A percentile compares a stretch with the other conserved stretches of the same genome.
These are phyloP conservation scores for Climacteris rufus DNA, from an alignment of 2,113 vertebrate genomes.

Conservation along the genomic window DNA sequence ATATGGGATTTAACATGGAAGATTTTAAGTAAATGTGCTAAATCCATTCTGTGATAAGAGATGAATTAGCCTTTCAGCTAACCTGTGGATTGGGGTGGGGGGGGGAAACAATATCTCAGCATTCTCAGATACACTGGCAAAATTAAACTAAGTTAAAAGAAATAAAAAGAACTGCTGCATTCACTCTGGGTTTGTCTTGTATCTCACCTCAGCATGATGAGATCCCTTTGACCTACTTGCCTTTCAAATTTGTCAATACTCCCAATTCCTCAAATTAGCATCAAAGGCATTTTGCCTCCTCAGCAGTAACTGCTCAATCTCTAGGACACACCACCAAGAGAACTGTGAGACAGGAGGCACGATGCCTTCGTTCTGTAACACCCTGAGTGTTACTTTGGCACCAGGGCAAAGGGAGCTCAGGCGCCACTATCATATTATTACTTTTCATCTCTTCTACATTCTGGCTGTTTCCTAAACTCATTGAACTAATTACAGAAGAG, in stretches of 20 bases:
- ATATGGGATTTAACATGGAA: background rate
- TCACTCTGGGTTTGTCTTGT: background rate
- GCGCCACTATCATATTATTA: background rate
- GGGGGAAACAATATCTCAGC: background rate
- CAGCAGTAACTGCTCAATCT: background rate
- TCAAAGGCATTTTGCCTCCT: background rate
- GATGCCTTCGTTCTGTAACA: background rate
- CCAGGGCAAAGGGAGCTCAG: background rate
- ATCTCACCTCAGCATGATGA: background rate
- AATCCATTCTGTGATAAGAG: background rate
- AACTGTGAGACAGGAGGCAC: background rate
- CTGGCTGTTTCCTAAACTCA: constrained; percentile 10
- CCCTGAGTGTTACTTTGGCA: background rate
- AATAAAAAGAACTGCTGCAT: background rate
- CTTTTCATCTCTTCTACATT: background rate
- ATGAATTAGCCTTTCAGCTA: background rate
- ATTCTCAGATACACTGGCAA: background rate
- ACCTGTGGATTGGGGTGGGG: background rate
- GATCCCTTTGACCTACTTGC: background rate
- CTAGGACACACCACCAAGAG: background rate
- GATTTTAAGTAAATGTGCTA: background rate
- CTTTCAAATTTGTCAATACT: background rate
- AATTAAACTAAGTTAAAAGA: background rate
- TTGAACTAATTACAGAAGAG: constrained; percentile 16
- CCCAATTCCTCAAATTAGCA: background rate